Evolutionary conservation across 2,888 invertebrate species (phyloP).

Genomic region (Smittia aterrima): DNA sequence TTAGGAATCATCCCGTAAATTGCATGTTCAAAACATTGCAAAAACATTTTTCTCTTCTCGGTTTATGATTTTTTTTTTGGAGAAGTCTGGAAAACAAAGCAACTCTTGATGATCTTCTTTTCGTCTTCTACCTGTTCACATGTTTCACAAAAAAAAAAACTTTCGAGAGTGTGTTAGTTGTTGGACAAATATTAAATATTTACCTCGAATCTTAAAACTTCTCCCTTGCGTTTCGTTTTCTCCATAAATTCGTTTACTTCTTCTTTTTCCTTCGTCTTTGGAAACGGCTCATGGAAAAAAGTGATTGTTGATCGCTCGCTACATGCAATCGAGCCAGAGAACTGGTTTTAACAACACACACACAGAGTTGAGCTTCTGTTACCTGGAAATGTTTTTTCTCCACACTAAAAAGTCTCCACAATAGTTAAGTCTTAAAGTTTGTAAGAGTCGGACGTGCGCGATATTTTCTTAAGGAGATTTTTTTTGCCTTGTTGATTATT

Average conservation of each 20-base stretch:
- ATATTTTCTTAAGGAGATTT: background rate
- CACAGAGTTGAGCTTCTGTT: background rate
- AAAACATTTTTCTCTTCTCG: background rate
- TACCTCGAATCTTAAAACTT: slow-evolving; percentile 8
- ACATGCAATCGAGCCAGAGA: background rate
- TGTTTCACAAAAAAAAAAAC: slow-evolving; percentile 1
- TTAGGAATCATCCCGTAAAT: slow-evolving; percentile 27
- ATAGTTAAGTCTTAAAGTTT: slow-evolving; percentile 24
- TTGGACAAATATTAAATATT: slow-evolving; percentile 22
- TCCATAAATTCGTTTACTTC: background rate
- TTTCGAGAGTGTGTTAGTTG: background rate
- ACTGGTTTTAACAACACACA: slow-evolving; percentile 18
- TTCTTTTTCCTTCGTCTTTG: background rate
- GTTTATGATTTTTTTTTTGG: background rate
- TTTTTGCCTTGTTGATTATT: background rate
- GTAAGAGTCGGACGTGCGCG: slow-evolving; percentile 15
- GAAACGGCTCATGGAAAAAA: slow-evolving; percentile 23
- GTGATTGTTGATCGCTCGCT: slow-evolving; percentile 19
- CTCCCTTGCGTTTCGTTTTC: background rate
- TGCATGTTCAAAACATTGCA: slow-evolving; percentile 28
- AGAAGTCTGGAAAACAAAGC: background rate
- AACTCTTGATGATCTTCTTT: background rate
- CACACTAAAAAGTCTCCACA: slow-evolving; percentile 26
- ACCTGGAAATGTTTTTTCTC: slow-evolving; percentile 28
- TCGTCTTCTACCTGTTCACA: slow-evolving; percentile 23